A percentile compares a stretch with the other conserved stretches of the same genome.
These are phyloP conservation scores for Lepidostoma basale DNA, from an alignment of 1,140 invertebrate genomes.

Conservation along the genomic window DNA sequence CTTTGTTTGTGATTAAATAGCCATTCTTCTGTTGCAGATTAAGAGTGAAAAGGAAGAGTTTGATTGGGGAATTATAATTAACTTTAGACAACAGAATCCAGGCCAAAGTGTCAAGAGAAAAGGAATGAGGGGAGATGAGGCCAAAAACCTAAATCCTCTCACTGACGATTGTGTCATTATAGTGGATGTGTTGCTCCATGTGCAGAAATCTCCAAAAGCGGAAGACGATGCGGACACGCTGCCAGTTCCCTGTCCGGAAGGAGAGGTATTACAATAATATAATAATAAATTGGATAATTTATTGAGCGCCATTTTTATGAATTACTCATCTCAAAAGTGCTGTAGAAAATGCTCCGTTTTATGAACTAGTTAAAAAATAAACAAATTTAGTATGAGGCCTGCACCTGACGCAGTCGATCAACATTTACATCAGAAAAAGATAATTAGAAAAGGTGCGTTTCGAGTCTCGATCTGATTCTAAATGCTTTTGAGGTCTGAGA, in stretches of 20 bases:
- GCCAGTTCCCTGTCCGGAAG: slow-evolving; percentile 69
- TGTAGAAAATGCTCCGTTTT: no score
- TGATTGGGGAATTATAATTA: slow-evolving; percentile 95
- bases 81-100: slow-evolving; percentile 79
- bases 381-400: no score
- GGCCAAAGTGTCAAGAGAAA: slow-evolving; percentile 50
- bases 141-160: slow-evolving; percentile 62
- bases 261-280: slow-evolving; percentile 58
- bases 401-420: no score
- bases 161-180: slow-evolving; percentile 69
- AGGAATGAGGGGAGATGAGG: slow-evolving; percentile 55
- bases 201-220: slow-evolving; percentile 62
- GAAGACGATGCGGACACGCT: slow-evolving; percentile 63
- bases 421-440: no score
- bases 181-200: slow-evolving; percentile 83
- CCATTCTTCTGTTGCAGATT: slow-evolving; percentile 70
- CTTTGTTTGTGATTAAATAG: slow-evolving; percentile 21
- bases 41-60: slow-evolving; percentile 87
- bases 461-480: no score
- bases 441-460: no score
- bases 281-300: neutral
- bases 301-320: no score
- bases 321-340: no score
- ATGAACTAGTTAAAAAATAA: no score
- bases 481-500: no score